Evolutionary conservation across 2,888 invertebrate genomes (phyloP), one percentile per base, ranked within the genome.

Genomic region (Platycheirus albimanus): DNA sequence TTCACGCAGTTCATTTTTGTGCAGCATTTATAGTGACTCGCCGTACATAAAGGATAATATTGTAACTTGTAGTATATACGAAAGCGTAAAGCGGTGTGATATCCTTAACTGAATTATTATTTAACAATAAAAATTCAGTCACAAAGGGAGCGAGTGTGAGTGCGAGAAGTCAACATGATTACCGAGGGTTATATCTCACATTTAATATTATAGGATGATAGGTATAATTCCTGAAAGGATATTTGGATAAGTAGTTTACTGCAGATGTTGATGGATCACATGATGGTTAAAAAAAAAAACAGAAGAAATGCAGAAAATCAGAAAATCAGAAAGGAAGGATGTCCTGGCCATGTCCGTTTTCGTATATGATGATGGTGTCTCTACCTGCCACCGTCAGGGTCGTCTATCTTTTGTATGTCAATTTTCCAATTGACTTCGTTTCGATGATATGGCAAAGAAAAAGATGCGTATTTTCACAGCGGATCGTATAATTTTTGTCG

Each of bases 201-300:
- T 66, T 71, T 71, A 77, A 77, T n/a, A n/a, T n/a, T n/a, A n/a
- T 76, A 76, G 52, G 58, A 81, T 63, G 71, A 74, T 51, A 79
- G 52, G 15, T 79, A n/a, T n/a, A 51, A 81, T 61, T 54, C 24
- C 69, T 64, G 17, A 64, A 56, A 51, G 61, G 28, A 61, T 52
- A 56, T n/a, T n/a, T 66, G 56, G 56, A 64, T 74, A 70, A 78
- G 78, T 64, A 61, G 61, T 61, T 45, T 17, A 69, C 51, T 83
- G 83, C 83, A 83, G 83, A 83, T 83, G 83, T 67, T 78, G 78
- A 83, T 83, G 69, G 78, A 83, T 78, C 77, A 72, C 67, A 77
- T 81, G 47, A 33, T 49, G 38, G 45, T 58, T 45, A 30, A 13
- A 49, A 64, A 63, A 64, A 49, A 52, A 45, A 61, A 58, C n/a